Evolutionary conservation across 2,888 invertebrate genomes (phyloP), one percentile per base, ranked within the genome.

Genomic region (Digitonthophagus gazella): DNA sequence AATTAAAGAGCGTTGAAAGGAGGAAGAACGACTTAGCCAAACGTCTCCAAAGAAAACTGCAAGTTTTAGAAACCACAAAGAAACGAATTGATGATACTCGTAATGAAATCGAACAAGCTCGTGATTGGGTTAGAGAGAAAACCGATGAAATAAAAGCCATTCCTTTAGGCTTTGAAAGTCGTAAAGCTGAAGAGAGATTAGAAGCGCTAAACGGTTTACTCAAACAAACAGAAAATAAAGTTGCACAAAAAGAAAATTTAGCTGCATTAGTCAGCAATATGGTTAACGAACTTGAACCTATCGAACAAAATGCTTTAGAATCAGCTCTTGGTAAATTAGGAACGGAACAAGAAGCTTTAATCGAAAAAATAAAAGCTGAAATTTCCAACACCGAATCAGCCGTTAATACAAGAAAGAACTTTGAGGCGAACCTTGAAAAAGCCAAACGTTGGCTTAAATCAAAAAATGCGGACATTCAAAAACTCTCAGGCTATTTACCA

Each of bases 171-270:
- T 94, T 86, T 77, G 92, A 93, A 75, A 91, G 90, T 71, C 91
- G 91, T 75, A 89, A 90, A 56, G 90, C 91, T 0, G 94, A 93
- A 76, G 91, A 90, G 71, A 86, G 89, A 69, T 88, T 92, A 63
- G 90, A 90, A 77, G 86, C 89, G 74, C 83, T 92, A 57, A 93
- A 92, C 78, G 88, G 89, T 66, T 83, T 93, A 67, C 83, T 93
- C 65, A 93, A 93, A 82, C 96, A 96, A 82, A 90, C 93, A 0
- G 93, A 95, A 76, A 91, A 92, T 5, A 95, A 95, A 80, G 91
- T 92, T 77, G 88, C 92, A 0, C 87, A 93, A 3, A 90, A 93
- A 69, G 93, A 95, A 75, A 91, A 93, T 0, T 83, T 97, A 19
- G 91, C 93, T 75, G 93, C 93, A 81, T 90, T 95, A 70, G 89